These are phyloP conservation scores for Cantharis rufa DNA, from an alignment of 2,888 invertebrate genomes.

Conservation along the genomic window DNA sequence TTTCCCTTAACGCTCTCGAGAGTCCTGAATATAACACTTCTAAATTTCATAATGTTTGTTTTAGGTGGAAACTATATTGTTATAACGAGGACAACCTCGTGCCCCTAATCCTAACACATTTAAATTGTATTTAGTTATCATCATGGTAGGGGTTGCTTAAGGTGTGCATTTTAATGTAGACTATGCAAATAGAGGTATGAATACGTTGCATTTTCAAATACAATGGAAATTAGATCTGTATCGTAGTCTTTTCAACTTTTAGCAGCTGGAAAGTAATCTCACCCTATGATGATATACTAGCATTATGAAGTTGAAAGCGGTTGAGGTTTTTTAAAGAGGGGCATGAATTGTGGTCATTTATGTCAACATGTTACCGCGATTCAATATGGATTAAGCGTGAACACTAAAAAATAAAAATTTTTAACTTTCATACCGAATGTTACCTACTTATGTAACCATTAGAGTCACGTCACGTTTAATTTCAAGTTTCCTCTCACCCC, in stretches of 20 bases:
- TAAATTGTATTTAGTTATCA: slow-evolving; percentile 1
- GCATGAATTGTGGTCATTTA: slow-evolving; percentile 8
- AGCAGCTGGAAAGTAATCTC: slow-evolving; percentile 29
- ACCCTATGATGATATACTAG: slow-evolving; percentile 14
- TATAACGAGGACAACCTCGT: not conserved
- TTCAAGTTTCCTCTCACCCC: not conserved
- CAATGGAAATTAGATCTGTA: slow-evolving; percentile 30
- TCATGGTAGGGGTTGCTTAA: not conserved
- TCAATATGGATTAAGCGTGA: slow-evolving; percentile 3
- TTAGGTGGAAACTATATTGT: not conserved
- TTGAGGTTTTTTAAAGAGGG: slow-evolving; percentile 20
- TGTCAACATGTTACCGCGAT: slow-evolving; percentile 8
- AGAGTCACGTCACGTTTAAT: not conserved
- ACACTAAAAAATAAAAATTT: not conserved
- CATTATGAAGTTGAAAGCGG: slow-evolving; percentile 26
- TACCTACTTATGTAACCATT: not conserved
- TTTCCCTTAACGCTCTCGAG: not conserved
- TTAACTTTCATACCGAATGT: not conserved
- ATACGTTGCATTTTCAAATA: slow-evolving; percentile 22
- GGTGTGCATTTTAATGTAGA: slow-evolving; percentile 25
- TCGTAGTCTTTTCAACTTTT: slow-evolving; percentile 27
- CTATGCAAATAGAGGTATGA: slow-evolving; percentile 23
- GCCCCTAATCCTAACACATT: slow-evolving; percentile 1
- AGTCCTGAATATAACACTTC: not conserved
- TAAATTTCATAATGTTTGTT: not conserved